Percentiles rank a stretch among this genome's conserved stretches.
These are phyloP conservation scores for Phalangium opilio DNA, from an alignment of 2,888 invertebrate genomes.

Conservation along the genomic window DNA sequence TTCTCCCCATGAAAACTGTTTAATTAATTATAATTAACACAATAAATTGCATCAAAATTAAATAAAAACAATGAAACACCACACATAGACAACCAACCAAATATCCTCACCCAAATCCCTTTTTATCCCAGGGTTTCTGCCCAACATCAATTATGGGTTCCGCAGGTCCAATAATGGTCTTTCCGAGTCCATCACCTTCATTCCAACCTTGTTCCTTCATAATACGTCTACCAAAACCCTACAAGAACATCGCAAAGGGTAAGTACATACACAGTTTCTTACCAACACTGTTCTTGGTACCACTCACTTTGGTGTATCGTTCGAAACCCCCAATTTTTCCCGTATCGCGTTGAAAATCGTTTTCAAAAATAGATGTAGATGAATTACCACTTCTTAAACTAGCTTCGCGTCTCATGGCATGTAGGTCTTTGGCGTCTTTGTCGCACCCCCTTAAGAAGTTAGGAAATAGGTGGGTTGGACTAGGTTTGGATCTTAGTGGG, in stretches of 20 bases:
- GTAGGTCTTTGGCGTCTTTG: conserved; percentile 35
- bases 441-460: conserved; percentile 31
- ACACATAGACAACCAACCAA: no score
- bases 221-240: conserved; percentile 34
- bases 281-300: no score
- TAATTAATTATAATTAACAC: no score
- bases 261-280: no score
- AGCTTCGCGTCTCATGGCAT: conserved; percentile 30
- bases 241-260: conserved; percentile 2
- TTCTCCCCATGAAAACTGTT: conserved; percentile 15
- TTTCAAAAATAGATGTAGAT: conserved; percentile 6
- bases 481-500: no score
- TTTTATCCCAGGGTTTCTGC: conserved; percentile 15
- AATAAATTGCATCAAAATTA: no score
- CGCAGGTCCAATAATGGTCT: conserved; percentile 27
- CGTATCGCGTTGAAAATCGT: conserved; percentile 21
- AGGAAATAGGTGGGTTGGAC: no score
- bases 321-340: conserved; percentile 33
- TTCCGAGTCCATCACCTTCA: conserved; percentile 37
- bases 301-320: conserved; percentile 30
- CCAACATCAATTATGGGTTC: conserved; percentile 17
- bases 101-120: conserved; percentile 19
- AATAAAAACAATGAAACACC: no score
- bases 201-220: conserved; percentile 38
- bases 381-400: conserved; percentile 21